Percentiles rank a stretch among this genome's conserved stretches.
These are phyloP conservation scores for Hyperoodon ampullatus DNA, from an alignment of 2,113 vertebrate species.

Conservation along the genomic window DNA sequence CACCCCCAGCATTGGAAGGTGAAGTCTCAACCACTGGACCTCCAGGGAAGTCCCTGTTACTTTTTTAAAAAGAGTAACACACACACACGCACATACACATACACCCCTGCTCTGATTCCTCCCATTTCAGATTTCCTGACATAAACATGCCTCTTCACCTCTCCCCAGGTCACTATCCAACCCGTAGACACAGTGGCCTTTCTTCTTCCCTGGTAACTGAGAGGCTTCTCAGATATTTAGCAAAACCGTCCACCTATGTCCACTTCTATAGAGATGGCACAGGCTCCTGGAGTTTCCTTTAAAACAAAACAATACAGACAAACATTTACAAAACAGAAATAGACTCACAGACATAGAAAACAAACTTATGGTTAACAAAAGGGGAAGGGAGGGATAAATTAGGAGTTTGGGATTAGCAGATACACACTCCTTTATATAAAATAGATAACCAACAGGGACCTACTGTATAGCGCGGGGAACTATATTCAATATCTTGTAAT, in stretches of 20 bases:
- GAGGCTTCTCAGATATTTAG: neutral
- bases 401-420: neutral
- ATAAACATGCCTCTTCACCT: neutral
- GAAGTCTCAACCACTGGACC: too few species aligned
- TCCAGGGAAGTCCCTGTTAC: too few species aligned
- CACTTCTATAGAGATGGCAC: neutral
- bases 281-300: neutral
- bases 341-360: neutral
- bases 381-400: neutral
- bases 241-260: neutral
- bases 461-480: neutral
- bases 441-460: neutral
- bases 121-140: neutral
- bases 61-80: neutral
- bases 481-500: neutral
- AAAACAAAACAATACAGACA: neutral
- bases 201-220: neutral
- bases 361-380: neutral
- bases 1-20: too few species aligned
- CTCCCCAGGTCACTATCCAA: neutral
- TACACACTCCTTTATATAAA: neutral
- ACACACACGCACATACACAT: neutral
- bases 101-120: neutral
- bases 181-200: neutral
- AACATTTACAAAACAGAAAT: neutral